Evolutionary conservation across 2,888 invertebrate species (phyloP).

Genomic region (Pilophorus perplexus): DNA sequence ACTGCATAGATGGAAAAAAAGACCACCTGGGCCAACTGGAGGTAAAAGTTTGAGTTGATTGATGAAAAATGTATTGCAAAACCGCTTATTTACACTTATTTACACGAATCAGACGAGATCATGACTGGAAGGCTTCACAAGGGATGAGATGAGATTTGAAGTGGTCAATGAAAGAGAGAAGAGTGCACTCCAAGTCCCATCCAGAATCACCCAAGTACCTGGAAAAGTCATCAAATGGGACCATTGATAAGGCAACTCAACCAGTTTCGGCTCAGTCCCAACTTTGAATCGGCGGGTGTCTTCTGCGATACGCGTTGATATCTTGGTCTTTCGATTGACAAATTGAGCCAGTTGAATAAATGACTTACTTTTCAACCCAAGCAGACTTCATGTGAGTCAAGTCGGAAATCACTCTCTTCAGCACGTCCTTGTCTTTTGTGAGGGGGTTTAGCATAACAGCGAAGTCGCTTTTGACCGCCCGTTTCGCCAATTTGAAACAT

Average conservation of each 20-base stretch:
- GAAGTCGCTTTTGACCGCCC: slow-evolving; percentile 9
- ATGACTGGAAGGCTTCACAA: slow-evolving; percentile 40
- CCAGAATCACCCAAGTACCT: slow-evolving; percentile 41
- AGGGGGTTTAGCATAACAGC: slow-evolving; percentile 34
- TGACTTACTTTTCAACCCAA: slow-evolving; percentile 35
- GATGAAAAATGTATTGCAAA: too few species aligned
- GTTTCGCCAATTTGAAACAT: neutral
- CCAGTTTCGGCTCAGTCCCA: too few species aligned
- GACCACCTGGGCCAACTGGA: too few species aligned
- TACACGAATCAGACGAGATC: too few species aligned
- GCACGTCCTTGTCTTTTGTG: slow-evolving; percentile 24
- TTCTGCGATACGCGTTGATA: too few species aligned
- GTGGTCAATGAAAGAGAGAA: slow-evolving; percentile 44
- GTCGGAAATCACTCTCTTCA: slow-evolving; percentile 1
- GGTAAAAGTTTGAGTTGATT: too few species aligned
- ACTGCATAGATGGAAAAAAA: too few species aligned
- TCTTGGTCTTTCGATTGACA: too few species aligned
- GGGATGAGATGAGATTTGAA: slow-evolving; percentile 41
- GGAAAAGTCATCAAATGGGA: too few species aligned
- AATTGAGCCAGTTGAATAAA: neutral
- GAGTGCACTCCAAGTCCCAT: slow-evolving; percentile 43
- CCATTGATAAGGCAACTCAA: neutral
- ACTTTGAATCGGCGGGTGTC: too few species aligned
- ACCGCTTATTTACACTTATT: too few species aligned
- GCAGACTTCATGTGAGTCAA: slow-evolving; percentile 29